phyloP scores from a whole-genome alignment of 2,797 vertebrate genomes.

The Chromis chromis region DNA sequence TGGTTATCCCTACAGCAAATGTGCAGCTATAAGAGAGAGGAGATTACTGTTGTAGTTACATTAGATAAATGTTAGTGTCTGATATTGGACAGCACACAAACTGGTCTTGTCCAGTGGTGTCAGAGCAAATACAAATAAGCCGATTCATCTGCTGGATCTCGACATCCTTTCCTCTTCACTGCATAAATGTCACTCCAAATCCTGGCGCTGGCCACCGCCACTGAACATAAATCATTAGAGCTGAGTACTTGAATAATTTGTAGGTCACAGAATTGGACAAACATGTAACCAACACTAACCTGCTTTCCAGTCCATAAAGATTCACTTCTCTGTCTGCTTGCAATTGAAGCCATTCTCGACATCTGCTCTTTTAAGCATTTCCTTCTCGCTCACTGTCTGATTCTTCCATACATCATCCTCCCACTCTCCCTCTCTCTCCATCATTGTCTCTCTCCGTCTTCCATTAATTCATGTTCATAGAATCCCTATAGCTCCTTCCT shows the following conservation, averaged over 20 bases:
- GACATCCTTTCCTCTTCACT: not conserved
- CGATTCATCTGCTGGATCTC: not conserved
- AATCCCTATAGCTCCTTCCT: slow-evolving; percentile 25
- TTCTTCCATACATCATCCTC: slow-evolving; percentile 43
- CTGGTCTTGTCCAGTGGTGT: no score
- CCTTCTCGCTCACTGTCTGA: not conserved
- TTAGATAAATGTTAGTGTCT: not conserved
- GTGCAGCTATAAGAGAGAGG: not conserved
- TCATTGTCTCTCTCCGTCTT: slow-evolving; percentile 26
- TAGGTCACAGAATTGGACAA: not conserved
- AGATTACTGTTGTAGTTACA: not conserved
- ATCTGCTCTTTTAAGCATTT: not conserved
- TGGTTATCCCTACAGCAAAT: not conserved
- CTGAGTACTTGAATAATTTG: not conserved
- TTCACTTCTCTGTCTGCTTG: not conserved
- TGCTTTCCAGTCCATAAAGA: not conserved
- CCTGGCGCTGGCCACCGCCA: slow-evolving; percentile 4
- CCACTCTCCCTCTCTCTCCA: not conserved
- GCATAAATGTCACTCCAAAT: slow-evolving; percentile 9
- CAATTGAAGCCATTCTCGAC: not conserved
- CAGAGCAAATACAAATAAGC: not conserved
- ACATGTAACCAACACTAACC: slow-evolving; percentile 6
- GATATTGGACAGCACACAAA: not conserved
- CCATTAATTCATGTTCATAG: slow-evolving; percentile 41
- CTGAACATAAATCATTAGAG: slow-evolving; percentile 18